Percentiles rank a stretch among this genome's conserved stretches.
These are phyloP conservation scores for Gryon sp. DNA, from an alignment of 1,140 invertebrate species.

Conservation along the genomic window DNA sequence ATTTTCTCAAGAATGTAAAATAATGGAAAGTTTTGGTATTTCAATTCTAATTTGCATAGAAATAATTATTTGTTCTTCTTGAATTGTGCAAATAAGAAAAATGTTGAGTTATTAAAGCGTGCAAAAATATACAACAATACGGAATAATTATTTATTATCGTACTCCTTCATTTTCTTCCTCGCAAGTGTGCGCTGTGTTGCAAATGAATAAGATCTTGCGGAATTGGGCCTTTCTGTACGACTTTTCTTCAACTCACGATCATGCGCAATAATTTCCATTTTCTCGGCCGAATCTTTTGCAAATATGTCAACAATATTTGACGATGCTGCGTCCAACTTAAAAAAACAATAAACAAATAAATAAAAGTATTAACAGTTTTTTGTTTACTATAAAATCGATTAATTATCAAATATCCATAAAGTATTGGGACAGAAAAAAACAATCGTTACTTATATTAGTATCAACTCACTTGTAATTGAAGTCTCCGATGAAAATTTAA, in stretches of 20 bases:
- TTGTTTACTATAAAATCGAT: background rate
- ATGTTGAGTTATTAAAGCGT: too few relatives aligned
- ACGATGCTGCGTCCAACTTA: conserved; percentile 77
- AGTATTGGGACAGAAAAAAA: too few relatives aligned
- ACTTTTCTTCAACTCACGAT: conserved; percentile 73
- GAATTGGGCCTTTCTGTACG: conserved; percentile 74
- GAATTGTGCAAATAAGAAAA: too few relatives aligned
- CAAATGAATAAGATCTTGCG: conserved; percentile 77
- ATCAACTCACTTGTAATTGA: conserved; percentile 73
- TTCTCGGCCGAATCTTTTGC: conserved; percentile 67
- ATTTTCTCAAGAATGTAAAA: too few relatives aligned
- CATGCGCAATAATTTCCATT: conserved; percentile 76
- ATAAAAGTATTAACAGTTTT: too few relatives aligned
- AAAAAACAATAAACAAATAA: conserved; percentile 5
- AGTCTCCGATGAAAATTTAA: conserved; percentile 76
- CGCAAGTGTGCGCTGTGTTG: conserved; percentile 76
- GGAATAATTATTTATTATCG: conserved; percentile 63
- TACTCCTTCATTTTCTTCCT: conserved; percentile 78
- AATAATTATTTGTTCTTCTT: too few relatives aligned
- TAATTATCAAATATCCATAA: too few relatives aligned
- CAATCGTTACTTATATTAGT: background rate
- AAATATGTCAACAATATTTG: conserved; percentile 76
- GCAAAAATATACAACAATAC: conserved; percentile 13
- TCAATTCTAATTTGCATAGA: too few relatives aligned
- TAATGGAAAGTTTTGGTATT: too few relatives aligned